Conservation (phyloP, 2,113 vertebrate species). For the Carettochelys insculpta region DNA sequence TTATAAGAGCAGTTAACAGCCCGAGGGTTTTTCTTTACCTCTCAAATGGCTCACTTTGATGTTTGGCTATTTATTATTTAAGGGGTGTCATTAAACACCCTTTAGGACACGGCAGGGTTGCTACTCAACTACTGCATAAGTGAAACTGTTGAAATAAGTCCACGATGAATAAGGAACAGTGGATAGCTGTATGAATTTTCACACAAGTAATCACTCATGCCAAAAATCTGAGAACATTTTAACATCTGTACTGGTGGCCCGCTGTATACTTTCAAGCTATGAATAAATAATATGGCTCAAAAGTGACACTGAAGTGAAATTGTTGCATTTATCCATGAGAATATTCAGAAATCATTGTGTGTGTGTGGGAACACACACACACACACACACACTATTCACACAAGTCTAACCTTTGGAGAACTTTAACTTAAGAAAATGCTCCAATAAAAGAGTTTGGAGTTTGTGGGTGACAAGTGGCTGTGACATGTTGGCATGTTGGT, state of each 20-base stretch:
- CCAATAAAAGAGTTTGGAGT: background rate
- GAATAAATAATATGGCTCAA: background rate
- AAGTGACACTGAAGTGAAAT: background rate
- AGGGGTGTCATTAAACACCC: background rate
- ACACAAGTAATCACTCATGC: background rate
- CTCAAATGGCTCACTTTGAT: background rate
- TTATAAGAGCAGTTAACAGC: background rate
- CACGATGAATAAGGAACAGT: background rate
- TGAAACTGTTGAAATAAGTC: background rate
- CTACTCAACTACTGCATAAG: background rate
- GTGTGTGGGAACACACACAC: too few species aligned
- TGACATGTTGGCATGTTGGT: background rate
- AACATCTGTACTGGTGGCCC: background rate
- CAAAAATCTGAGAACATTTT: background rate
- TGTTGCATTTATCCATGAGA: background rate
- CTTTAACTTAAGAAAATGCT: background rate
- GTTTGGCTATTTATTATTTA: background rate
- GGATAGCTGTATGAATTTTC: background rate
- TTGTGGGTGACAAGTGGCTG: background rate
- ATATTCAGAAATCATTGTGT: background rate
- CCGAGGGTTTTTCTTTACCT: background rate
- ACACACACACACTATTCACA: too few species aligned
- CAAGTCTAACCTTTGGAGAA: background rate
- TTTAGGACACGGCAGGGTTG: background rate
- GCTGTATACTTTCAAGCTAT: background rate